Base-by-base conservation (phyloP, 2,113 vertebrate species). In the Baryphthengus martii region DNA sequence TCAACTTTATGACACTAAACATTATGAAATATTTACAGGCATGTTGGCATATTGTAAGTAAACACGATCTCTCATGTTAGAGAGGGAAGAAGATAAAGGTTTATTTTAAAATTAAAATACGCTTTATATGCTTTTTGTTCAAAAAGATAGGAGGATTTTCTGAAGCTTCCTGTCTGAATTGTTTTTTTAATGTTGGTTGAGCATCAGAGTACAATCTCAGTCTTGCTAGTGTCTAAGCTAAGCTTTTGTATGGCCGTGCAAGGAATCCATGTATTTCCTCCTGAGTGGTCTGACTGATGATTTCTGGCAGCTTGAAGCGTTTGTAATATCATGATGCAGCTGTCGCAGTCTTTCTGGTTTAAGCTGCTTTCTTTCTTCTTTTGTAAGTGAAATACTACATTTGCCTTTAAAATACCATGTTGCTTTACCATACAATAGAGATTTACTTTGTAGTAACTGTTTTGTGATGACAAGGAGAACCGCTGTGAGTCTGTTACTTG, bases 131-230 rank as follows among this genome's bases (percentile, higher is more conserved):
- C 7, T 75, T 97, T 92, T 93, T 90, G 10, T 79, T 89, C 74
- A 28, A 85, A 97, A 92, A 63, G 19, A 72, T 37, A 37, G 33
- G 28, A 95, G 77, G 40, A 83, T 1, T 5, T 96, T 89, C 77
- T 61, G 50, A 90, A 83, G 47, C 35, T 91, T 94, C 20, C 93
- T 67, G 7, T 90, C 55, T 61, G 70, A 96, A 93, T 65, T n/a
- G n/a, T n/a, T 85, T 12, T 81, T 72, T 62, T 53, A 39, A 25
- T 39, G 5, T 74, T 93, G 63, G 17, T 73, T 66, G 18, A 86
- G 4, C 67, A 39, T 82, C 71, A 61, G 29, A 67, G 44, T 77
- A 35, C 21, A 77, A 63, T 59, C 85, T 52, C 17, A 42, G 17
- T 88, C 52, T 90, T 83, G 77, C 49, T 33, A 65, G 35, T 84